Evolutionary conservation across 2,797 vertebrate species (phyloP).

Genomic region (Anabacerthia variegaticeps): DNA sequence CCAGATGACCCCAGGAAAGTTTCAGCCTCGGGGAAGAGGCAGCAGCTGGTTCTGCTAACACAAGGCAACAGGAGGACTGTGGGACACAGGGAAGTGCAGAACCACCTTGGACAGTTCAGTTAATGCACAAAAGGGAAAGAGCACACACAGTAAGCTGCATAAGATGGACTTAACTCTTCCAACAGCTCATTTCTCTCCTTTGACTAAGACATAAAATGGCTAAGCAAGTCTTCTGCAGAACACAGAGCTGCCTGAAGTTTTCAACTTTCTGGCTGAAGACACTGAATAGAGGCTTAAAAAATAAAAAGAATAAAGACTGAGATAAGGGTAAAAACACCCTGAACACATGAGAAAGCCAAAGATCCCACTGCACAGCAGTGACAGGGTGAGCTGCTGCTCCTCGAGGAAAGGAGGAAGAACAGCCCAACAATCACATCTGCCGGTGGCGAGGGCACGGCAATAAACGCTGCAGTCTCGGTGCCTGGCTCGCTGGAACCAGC

Average conservation of each 20-base stretch:
- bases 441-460: not conserved
- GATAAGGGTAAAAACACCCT: not conserved
- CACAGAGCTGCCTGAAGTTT: not conserved
- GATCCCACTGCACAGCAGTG: not conserved
- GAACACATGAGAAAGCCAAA: not conserved
- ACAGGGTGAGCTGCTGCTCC: not conserved
- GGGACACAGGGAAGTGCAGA: rapidly evolving
- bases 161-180: not conserved
- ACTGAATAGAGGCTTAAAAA: not conserved
- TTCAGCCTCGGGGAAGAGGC: not conserved
- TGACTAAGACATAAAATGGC: not conserved
- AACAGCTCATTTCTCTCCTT: not conserved
- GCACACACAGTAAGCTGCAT: rapidly evolving
- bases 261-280: not conserved
- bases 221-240: not conserved
- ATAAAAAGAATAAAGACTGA: not conserved
- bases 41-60: not conserved
- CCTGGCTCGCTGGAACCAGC: not conserved
- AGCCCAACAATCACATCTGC: not conserved
- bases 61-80: not conserved
- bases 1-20: rapidly evolving
- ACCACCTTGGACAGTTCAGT: not conserved
- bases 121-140: not conserved
- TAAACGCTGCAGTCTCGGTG: not conserved
- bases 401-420: not conserved